These are phyloP conservation scores for Silurus aristotelis DNA, from an alignment of 2,797 vertebrate species.

Conservation along the genomic window DNA sequence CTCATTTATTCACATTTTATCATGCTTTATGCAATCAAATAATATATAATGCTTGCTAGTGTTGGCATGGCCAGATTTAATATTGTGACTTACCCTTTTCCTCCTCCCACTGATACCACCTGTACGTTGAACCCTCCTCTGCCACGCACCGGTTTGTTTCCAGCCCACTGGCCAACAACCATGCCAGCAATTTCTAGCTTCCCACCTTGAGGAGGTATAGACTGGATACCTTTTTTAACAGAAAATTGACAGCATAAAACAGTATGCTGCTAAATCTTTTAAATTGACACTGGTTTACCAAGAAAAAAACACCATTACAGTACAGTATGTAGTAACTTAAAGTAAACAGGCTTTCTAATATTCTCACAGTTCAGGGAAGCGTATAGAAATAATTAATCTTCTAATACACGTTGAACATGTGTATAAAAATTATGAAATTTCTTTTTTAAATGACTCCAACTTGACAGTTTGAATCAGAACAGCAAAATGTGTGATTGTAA, in stretches of 20 bases:
- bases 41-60: neutral
- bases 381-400: neutral
- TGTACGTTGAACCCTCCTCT: constrained; percentile 89
- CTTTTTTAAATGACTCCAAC: no score
- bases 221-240: constrained; percentile 79
- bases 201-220: constrained; percentile 89
- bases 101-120: constrained; percentile 89
- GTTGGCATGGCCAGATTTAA: neutral
- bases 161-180: constrained; percentile 93
- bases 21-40: no score
- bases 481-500: neutral
- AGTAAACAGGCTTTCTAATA: neutral
- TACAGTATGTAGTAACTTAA: neutral
- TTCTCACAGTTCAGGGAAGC: neutral
- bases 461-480: neutral
- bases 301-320: neutral
- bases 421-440: neutral
- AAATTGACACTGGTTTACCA: neutral
- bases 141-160: constrained; percentile 85
- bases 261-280: neutral
- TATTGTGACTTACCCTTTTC: constrained; percentile 78
- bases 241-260: neutral
- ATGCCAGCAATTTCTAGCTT: constrained; percentile 92
- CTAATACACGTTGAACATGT: neutral
- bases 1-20: neutral